Evolutionary conservation across 2,888 invertebrate species (phyloP).

Genomic region (Cantharis rufa): DNA sequence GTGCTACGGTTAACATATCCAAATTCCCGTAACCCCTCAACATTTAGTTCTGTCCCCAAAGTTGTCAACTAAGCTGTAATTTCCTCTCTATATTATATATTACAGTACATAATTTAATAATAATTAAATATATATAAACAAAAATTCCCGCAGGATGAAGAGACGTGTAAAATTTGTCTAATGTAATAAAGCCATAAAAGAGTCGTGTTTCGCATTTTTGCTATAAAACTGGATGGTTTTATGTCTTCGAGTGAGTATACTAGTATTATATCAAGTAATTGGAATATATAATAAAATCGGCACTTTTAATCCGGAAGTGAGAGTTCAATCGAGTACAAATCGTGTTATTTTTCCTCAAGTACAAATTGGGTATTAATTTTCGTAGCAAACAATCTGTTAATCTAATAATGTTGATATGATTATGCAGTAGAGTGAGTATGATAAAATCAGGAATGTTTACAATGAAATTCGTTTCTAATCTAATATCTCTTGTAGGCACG

Average conservation of each 20-base stretch:
- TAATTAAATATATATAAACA: not conserved
- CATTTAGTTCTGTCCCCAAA: not conserved
- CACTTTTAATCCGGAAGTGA: not conserved
- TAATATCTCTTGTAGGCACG: conserved; percentile 6
- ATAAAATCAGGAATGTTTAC: conserved; percentile 13
- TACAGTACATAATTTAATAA: not conserved
- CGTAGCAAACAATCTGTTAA: not conserved
- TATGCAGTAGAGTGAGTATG: conserved; percentile 9
- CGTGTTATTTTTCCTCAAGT: not conserved
- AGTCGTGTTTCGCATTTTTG: conserved; percentile 9
- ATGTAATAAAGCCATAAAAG: conserved; percentile 15
- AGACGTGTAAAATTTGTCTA: not conserved
- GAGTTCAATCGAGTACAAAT: conserved; percentile 1
- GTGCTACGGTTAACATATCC: not conserved
- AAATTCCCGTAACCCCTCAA: not conserved
- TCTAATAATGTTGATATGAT: conserved; percentile 4
- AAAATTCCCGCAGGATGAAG: not conserved
- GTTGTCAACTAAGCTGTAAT: not conserved
- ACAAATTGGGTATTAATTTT: not conserved
- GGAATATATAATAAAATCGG: too few species aligned
- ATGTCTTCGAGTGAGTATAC: not conserved
- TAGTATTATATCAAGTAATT: not conserved
- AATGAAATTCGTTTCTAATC: conserved; percentile 19
- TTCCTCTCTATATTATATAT: not conserved
- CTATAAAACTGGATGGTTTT: conserved; percentile 8